Percentiles rank a stretch among this genome's conserved stretches.
These are phyloP conservation scores for Coregonus suidteri DNA, from an alignment of 2,797 vertebrate species.

Conservation along the genomic window DNA sequence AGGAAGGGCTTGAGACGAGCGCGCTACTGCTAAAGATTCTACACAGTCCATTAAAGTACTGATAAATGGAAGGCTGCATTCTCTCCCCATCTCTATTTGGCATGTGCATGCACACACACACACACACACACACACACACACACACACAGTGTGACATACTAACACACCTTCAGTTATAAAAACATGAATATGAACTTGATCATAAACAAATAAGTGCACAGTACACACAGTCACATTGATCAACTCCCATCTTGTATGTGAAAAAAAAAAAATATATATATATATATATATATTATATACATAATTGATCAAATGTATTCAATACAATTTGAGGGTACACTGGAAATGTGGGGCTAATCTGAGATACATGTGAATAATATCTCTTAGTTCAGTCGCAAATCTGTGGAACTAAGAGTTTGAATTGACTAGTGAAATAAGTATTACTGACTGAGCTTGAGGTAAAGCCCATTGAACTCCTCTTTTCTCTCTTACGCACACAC, in stretches of 20 bases:
- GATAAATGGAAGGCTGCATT: conserved; percentile 87
- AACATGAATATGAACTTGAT: not conserved
- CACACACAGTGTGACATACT: not conserved
- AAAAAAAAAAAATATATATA: too few species aligned
- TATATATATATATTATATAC: too few species aligned
- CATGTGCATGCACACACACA: conserved; percentile 49
- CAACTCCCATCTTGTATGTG: not conserved
- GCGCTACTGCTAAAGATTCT: conserved; percentile 93
- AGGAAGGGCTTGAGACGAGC: conserved; percentile 96
- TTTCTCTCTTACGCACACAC: not conserved
- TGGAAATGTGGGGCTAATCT: too few species aligned
- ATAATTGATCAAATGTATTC: too few species aligned
- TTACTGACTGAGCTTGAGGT: not conserved
- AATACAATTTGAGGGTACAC: too few species aligned
- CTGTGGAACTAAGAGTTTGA: too few species aligned
- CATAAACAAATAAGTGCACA: not conserved
- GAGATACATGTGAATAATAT: too few species aligned
- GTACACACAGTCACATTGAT: not conserved
- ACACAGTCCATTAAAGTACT: conserved; percentile 86
- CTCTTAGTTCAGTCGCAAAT: too few species aligned
- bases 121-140: conserved; percentile 4
- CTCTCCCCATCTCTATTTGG: conserved; percentile 84
- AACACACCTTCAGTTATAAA: not conserved
- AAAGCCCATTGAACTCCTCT: not conserved
- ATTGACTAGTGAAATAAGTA: not conserved